phyloP scores from a whole-genome alignment of 1,140 invertebrate genomes.

The Zaprionus nigranus region DNA sequence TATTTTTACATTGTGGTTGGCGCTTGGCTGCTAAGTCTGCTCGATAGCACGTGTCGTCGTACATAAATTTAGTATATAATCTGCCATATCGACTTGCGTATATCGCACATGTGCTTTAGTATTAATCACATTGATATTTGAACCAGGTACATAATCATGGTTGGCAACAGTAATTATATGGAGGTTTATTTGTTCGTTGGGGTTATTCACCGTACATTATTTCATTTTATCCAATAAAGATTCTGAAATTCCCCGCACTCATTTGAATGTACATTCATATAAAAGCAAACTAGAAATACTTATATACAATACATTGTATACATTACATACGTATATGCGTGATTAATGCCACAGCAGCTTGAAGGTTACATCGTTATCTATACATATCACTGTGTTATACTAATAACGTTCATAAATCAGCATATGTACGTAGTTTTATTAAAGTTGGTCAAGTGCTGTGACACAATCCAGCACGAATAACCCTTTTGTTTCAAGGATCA shows the following conservation, averaged over 20 bases:
- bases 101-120: not conserved
- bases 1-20: slow-evolving; percentile 2
- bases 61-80: not conserved
- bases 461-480: not conserved
- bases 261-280: not conserved
- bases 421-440: not conserved
- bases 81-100: not conserved
- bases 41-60: slow-evolving; percentile 57
- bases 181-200: not conserved
- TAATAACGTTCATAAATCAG: not conserved
- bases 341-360: slow-evolving; percentile 34
- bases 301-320: not conserved
- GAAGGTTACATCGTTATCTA: slow-evolving; percentile 55
- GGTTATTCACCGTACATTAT: not conserved
- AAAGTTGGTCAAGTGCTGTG: not conserved
- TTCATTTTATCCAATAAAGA: not conserved
- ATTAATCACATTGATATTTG: slow-evolving; percentile 2
- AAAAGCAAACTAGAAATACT: not conserved
- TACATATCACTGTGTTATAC: not conserved
- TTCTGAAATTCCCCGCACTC: not conserved
- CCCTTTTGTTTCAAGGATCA: not conserved
- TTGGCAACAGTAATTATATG: not conserved
- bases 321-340: too few relatives aligned
- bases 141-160: not conserved
- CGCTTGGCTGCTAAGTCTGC: not conserved